These are phyloP conservation scores for Lepidurus apus DNA, from an alignment of 1,140 invertebrate genomes.

Conservation along the genomic window DNA sequence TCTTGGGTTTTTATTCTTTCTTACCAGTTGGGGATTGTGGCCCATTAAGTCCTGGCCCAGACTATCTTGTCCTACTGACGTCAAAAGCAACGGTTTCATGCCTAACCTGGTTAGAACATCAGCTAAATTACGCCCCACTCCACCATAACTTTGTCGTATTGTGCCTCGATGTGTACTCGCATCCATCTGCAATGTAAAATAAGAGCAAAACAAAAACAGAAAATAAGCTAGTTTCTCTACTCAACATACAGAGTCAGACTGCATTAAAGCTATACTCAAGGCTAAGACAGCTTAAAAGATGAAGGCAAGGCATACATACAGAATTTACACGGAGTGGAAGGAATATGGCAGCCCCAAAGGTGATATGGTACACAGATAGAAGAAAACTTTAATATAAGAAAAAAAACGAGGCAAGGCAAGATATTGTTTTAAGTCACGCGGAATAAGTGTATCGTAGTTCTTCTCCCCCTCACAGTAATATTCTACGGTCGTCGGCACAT, in stretches of 20 bases:
- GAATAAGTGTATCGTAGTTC: no score
- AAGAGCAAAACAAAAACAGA: not conserved
- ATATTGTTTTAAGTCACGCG: no score
- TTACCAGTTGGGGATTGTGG: constrained; percentile 46
- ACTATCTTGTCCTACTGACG: constrained; percentile 70
- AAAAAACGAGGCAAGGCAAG: no score
- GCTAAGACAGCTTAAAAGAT: no score
- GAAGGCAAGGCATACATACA: no score
- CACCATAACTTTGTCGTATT: constrained; percentile 64
- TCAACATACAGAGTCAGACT: not conserved
- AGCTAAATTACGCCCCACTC: constrained; percentile 86
- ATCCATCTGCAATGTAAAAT: constrained; percentile 55
- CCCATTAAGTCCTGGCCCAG: constrained; percentile 45
- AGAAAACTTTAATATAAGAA: no score
- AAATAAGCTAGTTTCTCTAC: not conserved
- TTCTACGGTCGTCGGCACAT: no score
- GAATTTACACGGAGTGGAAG: no score
- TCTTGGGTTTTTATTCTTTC: constrained; percentile 38
- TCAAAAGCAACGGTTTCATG: constrained; percentile 62
- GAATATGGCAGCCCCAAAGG: no score
- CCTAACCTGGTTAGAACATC: constrained; percentile 71
- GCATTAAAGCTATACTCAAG: no score
- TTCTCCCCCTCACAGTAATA: no score
- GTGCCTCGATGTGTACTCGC: constrained; percentile 66
- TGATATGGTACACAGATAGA: no score